Evolutionary conservation across 1,140 invertebrate species (phyloP).

Genomic region (Rhyzopertha dominica): DNA sequence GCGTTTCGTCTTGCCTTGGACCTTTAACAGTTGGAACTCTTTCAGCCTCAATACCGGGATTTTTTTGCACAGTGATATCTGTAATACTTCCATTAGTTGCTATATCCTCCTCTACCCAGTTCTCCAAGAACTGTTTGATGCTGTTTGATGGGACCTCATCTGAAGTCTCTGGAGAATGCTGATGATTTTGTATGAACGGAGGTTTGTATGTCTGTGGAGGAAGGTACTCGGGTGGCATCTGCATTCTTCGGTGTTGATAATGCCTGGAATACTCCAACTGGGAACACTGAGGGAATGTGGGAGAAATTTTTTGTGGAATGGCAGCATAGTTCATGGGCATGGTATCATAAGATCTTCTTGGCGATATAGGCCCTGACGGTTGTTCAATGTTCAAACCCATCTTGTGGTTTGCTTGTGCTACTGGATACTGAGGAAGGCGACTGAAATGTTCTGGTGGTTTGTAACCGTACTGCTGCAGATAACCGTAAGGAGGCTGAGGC

Average conservation of each 20-base stretch:
- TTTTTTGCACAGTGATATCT: neutral
- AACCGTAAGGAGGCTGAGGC: conserved; percentile 9
- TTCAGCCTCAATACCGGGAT: neutral
- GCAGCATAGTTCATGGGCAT: conserved; percentile 23
- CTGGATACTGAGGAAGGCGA: conserved; percentile 3
- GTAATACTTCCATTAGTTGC: conserved; percentile 6
- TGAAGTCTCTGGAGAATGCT: conserved; percentile 21
- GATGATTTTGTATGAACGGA: conserved; percentile 15
- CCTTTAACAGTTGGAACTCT: neutral
- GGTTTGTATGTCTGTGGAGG: conserved; percentile 15
- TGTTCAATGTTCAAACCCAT: conserved; percentile 8
- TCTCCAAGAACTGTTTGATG: conserved; percentile 38
- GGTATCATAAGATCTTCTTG: conserved; percentile 10
- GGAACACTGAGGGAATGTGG: conserved; percentile 22
- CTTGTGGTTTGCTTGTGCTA: conserved; percentile 7
- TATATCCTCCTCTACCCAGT: conserved; percentile 36
- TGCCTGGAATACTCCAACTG: conserved; percentile 40
- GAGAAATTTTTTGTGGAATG: conserved; percentile 23
- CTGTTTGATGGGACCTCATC: conserved; percentile 24
- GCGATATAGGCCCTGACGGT: conserved; percentile 12
- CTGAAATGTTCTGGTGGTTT: conserved; percentile 8
- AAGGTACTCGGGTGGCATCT: conserved; percentile 22
- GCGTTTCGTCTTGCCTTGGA: conserved; percentile 9
- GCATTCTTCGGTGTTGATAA: conserved; percentile 36
- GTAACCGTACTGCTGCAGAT: conserved; percentile 3